Evolutionary conservation across 2,888 invertebrate genomes (phyloP).

Genomic region (Hesperia comma): DNA sequence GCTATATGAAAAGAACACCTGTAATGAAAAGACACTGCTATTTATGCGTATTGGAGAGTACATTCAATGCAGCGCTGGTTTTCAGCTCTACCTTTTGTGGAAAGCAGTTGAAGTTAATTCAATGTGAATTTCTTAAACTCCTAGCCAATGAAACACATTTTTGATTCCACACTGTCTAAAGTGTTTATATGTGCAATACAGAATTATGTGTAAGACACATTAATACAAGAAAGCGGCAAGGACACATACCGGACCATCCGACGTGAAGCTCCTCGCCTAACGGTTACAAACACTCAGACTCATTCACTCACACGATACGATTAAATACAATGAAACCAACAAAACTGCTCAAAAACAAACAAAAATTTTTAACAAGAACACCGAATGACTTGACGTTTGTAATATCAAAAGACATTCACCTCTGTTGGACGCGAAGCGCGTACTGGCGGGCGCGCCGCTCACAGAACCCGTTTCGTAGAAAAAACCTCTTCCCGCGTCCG

Average conservation of each 20-base stretch:
- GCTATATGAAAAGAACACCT: too few species aligned
- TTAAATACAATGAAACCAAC: slow-evolving; percentile 44
- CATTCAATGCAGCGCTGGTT: not conserved
- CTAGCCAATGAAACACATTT: not conserved
- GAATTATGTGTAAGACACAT: slow-evolving; percentile 11
- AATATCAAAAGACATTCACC: slow-evolving; percentile 75
- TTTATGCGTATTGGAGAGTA: too few species aligned
- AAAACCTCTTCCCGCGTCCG: slow-evolving; percentile 79
- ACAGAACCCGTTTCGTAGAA: slow-evolving; percentile 85
- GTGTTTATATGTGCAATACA: not conserved
- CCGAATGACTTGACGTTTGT: slow-evolving; percentile 32
- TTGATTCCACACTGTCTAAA: not conserved
- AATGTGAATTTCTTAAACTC: not conserved
- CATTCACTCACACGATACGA: slow-evolving; percentile 38
- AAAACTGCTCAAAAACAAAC: slow-evolving; percentile 47
- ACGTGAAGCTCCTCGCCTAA: slow-evolving; percentile 64
- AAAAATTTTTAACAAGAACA: slow-evolving; percentile 35
- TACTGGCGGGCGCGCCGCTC: slow-evolving; percentile 84
- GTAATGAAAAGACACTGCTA: too few species aligned
- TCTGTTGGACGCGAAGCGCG: slow-evolving; percentile 74
- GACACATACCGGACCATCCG: slow-evolving; percentile 69
- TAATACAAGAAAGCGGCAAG: slow-evolving; percentile 48
- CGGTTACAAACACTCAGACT: slow-evolving; percentile 66
- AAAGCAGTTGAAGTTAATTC: not conserved
- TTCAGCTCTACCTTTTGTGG: not conserved